Evolutionary conservation across 2,888 invertebrate genomes (phyloP).

Genomic region (Chalcosyrphus nemorum): DNA sequence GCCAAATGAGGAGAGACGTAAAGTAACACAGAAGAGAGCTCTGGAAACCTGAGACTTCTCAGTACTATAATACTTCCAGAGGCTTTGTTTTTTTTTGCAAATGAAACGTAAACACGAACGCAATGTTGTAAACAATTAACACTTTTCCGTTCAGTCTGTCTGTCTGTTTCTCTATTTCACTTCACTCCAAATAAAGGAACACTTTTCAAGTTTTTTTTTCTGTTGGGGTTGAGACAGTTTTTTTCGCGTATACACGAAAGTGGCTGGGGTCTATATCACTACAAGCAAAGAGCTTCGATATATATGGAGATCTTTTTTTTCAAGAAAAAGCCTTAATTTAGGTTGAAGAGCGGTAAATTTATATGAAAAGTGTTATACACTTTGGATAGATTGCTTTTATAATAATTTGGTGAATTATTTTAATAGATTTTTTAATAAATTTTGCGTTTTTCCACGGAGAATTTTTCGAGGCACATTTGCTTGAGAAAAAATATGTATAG

Average conservation of each 20-base stretch:
- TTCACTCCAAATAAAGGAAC: slow-evolving; percentile 44
- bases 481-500: slow-evolving; percentile 52
- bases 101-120: slow-evolving; percentile 12
- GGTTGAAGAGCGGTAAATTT: neutral
- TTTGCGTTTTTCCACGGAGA: slow-evolving; percentile 42
- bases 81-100: too few species aligned
- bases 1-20: slow-evolving; percentile 25
- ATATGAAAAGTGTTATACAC: neutral
- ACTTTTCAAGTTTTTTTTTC: slow-evolving; percentile 2
- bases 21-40: too few species aligned
- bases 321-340: too few species aligned
- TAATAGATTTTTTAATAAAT: neutral
- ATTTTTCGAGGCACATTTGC: slow-evolving; percentile 46
- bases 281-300: slow-evolving; percentile 11
- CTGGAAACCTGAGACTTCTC: slow-evolving; percentile 27
- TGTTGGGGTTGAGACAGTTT: neutral
- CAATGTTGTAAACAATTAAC: slow-evolving; percentile 25
- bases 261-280: slow-evolving; percentile 33
- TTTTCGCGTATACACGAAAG: slow-evolving; percentile 42
- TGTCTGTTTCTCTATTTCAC: too few species aligned
- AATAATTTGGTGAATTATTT: slow-evolving; percentile 7
- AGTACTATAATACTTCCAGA: neutral
- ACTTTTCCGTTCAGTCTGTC: neutral
- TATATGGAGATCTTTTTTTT: too few species aligned
- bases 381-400: neutral